Percentiles rank a stretch among this genome's conserved stretches.
Evolutionary conservation across 2,888 invertebrate species (phyloP).

Genomic region (Parnassius apollo): DNA sequence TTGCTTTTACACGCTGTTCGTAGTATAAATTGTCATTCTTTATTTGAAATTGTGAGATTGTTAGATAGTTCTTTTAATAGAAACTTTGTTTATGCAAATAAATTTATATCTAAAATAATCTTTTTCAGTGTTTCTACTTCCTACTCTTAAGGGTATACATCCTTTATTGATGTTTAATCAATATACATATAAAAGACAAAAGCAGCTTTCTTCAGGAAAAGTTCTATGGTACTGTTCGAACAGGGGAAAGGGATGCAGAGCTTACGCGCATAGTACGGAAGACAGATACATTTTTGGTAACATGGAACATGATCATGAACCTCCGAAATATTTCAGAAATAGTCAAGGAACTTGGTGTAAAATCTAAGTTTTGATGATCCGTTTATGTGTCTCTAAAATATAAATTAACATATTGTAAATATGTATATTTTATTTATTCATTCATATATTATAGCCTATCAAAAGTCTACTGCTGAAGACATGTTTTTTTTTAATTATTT

Average conservation of each 20-base stretch:
- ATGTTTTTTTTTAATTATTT: too few species aligned
- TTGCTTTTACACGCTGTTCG: too few species aligned
- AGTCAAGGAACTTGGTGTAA: conserved; percentile 1
- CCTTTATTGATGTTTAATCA: conserved; percentile 22
- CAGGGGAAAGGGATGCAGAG: conserved; percentile 13
- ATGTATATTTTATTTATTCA: too few species aligned
- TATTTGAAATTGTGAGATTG: neutral
- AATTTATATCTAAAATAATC: neutral
- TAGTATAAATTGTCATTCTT: too few species aligned
- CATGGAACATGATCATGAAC: conserved; percentile 42
- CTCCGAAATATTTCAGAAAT: conserved; percentile 32
- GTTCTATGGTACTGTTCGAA: conserved; percentile 35
- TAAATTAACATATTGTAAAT: too few species aligned
- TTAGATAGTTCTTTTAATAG: neutral
- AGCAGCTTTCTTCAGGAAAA: conserved; percentile 24
- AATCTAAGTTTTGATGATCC: too few species aligned
- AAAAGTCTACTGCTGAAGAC: too few species aligned
- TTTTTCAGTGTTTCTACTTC: conserved; percentile 19
- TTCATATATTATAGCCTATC: too few species aligned
- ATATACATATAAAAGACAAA: conserved; percentile 32
- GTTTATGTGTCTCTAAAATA: too few species aligned
- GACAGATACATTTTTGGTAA: conserved; percentile 22
- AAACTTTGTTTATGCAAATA: neutral
- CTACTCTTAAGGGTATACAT: conserved; percentile 19
- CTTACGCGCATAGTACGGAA: conserved; percentile 22